phyloP scores from a whole-genome alignment of 2,113 vertebrate genomes.

The Xerus inauris region DNA sequence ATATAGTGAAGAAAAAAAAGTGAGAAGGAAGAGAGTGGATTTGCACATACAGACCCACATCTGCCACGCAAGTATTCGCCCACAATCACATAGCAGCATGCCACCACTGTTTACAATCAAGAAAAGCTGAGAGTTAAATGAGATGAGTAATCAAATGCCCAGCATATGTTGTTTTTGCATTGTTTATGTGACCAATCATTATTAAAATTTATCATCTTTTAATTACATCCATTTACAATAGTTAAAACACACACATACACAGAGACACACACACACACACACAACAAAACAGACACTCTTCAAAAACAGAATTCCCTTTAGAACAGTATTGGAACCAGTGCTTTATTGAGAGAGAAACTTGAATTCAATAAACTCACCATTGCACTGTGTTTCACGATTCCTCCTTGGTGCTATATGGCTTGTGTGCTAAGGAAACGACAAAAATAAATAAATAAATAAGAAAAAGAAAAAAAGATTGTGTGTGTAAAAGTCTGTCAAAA shows the following conservation, averaged over 20 bases:
- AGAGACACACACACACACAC: not conserved
- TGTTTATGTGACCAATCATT: slow-evolving; percentile 88
- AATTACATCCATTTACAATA: slow-evolving; percentile 83
- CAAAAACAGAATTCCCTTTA: slow-evolving; percentile 43
- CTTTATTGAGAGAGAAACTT: slow-evolving; percentile 71
- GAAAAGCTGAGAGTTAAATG: slow-evolving; percentile 88
- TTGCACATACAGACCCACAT: slow-evolving; percentile 51
- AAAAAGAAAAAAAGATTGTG: slow-evolving; percentile 65
- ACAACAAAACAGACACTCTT: slow-evolving; percentile 35
- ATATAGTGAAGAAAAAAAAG: not conserved
- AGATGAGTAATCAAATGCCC: slow-evolving; percentile 86
- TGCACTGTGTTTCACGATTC: slow-evolving; percentile 72
- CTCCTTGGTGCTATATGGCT: slow-evolving; percentile 65
- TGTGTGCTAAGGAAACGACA: slow-evolving; percentile 79
- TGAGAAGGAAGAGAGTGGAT: slow-evolving; percentile 15
- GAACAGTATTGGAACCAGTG: slow-evolving; percentile 59
- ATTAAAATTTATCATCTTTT: slow-evolving; percentile 87
- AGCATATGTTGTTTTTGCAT: slow-evolving; percentile 88
- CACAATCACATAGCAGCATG: slow-evolving; percentile 48
- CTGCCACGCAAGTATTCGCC: not conserved
- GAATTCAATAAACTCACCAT: slow-evolving; percentile 67
- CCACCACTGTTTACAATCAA: slow-evolving; percentile 83
- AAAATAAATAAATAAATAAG: slow-evolving; percentile 9
- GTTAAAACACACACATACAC: not conserved
- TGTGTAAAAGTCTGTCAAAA: slow-evolving; percentile 87